These are phyloP conservation scores for Callopanchax toddi DNA, from an alignment of 2,113 vertebrate genomes.

Conservation along the genomic window DNA sequence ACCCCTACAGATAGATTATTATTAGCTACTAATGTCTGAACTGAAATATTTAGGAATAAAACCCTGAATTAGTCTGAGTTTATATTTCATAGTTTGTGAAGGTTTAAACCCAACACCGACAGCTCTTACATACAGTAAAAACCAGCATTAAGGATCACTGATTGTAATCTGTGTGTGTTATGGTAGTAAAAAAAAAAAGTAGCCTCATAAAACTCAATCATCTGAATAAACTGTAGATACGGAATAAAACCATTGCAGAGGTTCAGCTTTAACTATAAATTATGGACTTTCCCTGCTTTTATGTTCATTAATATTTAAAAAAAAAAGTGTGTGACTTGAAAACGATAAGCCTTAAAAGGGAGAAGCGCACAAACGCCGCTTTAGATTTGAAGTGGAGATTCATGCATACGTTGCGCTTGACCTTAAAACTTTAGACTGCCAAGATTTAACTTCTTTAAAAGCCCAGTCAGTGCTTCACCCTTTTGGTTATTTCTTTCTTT, in stretches of 20 bases:
- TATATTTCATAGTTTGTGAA: background rate
- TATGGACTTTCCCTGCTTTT: background rate
- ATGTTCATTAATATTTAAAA: conserved; percentile 1
- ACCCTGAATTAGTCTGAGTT: background rate
- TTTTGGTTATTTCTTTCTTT: too few species aligned
- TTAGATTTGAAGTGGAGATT: background rate
- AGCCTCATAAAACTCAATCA: background rate
- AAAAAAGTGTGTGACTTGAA: background rate
- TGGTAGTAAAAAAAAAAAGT: background rate
- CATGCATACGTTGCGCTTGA: background rate
- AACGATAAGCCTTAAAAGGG: background rate
- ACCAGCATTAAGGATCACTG: background rate
- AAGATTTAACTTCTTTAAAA: too few species aligned
- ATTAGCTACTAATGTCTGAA: too few species aligned
- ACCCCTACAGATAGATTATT: too few species aligned
- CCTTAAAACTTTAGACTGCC: background rate
- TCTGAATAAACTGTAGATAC: conserved; percentile 5
- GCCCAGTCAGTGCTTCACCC: too few species aligned
- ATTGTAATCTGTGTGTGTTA: background rate
- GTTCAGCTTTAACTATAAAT: background rate
- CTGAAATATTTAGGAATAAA: too few species aligned
- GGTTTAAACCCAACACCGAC: background rate
- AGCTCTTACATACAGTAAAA: background rate
- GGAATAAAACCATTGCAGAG: background rate
- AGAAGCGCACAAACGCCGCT: background rate